phyloP scores from a whole-genome alignment of 2,797 vertebrate genomes.

The Parotocinclus haroldoi region DNA sequence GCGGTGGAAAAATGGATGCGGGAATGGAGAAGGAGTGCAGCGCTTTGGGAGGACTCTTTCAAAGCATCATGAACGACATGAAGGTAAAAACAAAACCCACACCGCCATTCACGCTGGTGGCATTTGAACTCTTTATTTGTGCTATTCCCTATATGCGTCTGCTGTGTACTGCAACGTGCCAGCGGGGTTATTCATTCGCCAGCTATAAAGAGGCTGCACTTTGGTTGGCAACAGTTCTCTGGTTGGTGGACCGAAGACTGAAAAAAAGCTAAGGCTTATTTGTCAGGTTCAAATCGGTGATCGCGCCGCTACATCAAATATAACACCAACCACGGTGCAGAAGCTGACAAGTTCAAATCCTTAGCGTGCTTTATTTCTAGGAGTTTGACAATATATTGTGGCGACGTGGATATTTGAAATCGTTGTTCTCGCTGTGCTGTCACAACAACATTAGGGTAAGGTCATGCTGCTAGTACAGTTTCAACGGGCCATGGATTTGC shows the following conservation, averaged over 20 bases:
- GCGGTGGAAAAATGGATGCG: slow-evolving; percentile 77
- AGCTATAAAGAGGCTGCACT: slow-evolving; percentile 18
- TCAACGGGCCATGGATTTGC: no score
- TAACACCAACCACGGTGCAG: no score
- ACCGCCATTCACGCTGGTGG: neutral
- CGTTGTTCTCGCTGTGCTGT: no score
- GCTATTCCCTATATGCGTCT: no score
- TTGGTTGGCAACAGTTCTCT: slow-evolving; percentile 46
- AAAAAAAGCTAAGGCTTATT: neutral
- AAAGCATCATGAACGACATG: slow-evolving; percentile 84
- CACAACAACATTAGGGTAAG: no score
- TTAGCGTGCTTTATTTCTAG: no score
- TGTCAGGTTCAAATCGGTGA: neutral
- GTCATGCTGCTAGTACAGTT: no score
- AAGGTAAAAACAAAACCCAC: slow-evolving; percentile 64
- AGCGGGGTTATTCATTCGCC: slow-evolving; percentile 22
- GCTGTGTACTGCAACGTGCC: neutral
- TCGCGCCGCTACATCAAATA: no score
- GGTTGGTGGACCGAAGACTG: slow-evolving; percentile 34
- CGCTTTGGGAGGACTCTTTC: slow-evolving; percentile 82
- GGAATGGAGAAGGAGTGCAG: slow-evolving; percentile 83
- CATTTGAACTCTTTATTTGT: no score
- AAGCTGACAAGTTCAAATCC: no score
- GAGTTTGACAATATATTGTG: no score
- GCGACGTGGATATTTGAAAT: no score